Conservation (phyloP, 2,113 vertebrate genomes). For the Macquaria ambigua region DNA sequence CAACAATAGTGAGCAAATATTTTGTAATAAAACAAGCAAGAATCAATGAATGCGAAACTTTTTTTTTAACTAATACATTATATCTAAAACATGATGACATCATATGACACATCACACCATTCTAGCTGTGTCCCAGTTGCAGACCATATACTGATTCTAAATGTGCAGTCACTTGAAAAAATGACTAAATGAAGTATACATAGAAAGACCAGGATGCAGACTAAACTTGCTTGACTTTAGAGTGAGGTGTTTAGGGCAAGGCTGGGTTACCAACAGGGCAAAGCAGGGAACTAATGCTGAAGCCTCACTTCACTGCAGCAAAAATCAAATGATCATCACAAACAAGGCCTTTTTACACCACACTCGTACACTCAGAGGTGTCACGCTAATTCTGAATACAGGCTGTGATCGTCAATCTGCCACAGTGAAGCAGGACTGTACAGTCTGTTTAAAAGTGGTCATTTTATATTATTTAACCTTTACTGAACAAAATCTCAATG, state of each 20-base stretch:
- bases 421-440: neutral
- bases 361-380: neutral
- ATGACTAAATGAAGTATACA: neutral
- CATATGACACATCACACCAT: neutral
- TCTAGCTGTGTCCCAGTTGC: constrained; percentile 18
- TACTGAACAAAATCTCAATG: neutral
- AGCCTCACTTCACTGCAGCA: neutral
- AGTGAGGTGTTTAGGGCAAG: neutral
- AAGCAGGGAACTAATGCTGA: neutral
- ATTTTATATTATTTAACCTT: neutral
- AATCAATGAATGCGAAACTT: neutral
- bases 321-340: neutral
- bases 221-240: neutral
- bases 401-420: neutral
- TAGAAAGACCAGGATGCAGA: neutral
- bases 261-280: neutral
- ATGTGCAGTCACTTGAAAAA: neutral
- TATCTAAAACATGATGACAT: constrained; percentile 7
- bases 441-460: too few species aligned
- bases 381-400: neutral
- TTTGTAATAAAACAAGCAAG: neutral
- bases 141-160: neutral
- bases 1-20: neutral
- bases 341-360: neutral
- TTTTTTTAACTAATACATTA: neutral